Percentiles rank a stretch among this genome's conserved stretches.
Evolutionary conservation across 2,888 invertebrate species (phyloP).

Genomic region (Heterodera filipjevi): DNA sequence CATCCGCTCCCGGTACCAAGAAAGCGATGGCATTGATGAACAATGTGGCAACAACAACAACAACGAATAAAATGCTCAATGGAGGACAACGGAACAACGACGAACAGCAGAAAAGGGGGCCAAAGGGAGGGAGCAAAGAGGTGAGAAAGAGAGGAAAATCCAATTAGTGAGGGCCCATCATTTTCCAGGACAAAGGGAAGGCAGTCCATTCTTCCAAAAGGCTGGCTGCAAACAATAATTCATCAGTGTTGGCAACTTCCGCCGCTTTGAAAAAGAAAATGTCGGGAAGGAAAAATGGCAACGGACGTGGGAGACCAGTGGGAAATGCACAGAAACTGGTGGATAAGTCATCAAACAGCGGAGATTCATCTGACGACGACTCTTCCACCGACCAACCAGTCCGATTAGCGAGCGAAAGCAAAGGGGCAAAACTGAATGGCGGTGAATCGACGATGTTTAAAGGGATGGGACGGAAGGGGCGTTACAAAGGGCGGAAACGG

Average conservation of each 20-base stretch:
- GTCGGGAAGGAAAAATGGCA: neutral
- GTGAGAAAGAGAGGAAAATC: neutral
- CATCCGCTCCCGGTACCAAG: conserved; percentile 20
- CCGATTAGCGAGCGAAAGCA: neutral
- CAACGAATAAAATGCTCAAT: neutral
- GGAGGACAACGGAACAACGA: conserved; percentile 12
- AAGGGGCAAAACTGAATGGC: conserved; percentile 3
- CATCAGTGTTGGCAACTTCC: neutral
- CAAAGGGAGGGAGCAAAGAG: neutral
- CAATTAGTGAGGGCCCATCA: neutral
- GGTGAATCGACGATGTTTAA: neutral
- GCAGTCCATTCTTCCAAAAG: neutral
- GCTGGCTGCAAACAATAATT: neutral
- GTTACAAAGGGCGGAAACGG: neutral
- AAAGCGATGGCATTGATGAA: neutral
- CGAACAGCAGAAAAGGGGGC: neutral
- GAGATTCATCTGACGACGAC: neutral
- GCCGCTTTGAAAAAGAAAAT: neutral
- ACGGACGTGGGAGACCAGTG: neutral
- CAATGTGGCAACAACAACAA: neutral
- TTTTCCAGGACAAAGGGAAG: neutral
- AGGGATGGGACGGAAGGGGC: conserved; percentile 3
- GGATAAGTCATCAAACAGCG: neutral
- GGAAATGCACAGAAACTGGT: neutral
- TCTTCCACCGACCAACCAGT: neutral